Percentiles rank a stretch among this genome's conserved stretches.
These are phyloP conservation scores for Hiodon alosoides DNA, from an alignment of 2,113 vertebrate genomes.

Conservation along the genomic window DNA sequence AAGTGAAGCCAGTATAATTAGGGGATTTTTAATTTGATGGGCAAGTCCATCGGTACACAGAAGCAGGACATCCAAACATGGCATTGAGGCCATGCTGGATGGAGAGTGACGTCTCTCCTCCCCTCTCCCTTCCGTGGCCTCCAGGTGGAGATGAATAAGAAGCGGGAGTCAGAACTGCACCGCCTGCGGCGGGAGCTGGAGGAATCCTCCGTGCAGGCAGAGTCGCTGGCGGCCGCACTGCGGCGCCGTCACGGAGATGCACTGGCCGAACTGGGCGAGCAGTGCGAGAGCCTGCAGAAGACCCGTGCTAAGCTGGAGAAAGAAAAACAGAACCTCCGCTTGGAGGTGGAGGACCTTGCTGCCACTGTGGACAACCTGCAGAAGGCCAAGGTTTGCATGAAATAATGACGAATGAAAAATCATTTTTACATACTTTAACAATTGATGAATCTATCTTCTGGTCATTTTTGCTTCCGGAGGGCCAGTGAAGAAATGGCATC, in stretches of 20 bases:
- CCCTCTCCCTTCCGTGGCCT: neutral
- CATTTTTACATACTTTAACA: no score
- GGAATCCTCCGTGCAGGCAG: conserved; percentile 60
- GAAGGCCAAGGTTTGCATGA: conserved; percentile 59
- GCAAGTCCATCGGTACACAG: neutral
- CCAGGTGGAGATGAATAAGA: conserved; percentile 70
- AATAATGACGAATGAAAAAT: no score
- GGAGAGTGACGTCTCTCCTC: neutral
- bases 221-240: conserved; percentile 51
- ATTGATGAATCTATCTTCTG: no score
- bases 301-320: conserved; percentile 67
- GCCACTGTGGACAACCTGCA: conserved; percentile 60
- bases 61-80: neutral
- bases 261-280: conserved; percentile 61
- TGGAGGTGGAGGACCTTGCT: conserved; percentile 65
- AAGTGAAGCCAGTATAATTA: no score
- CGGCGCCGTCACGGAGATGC: conserved; percentile 59
- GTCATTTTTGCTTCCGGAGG: neutral
- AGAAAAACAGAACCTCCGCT: conserved; percentile 66
- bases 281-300: conserved; percentile 66
- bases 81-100: neutral
- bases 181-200: conserved; percentile 67
- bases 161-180: conserved; percentile 66
- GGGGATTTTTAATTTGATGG: neutral
- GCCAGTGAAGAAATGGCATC: neutral